Percentiles rank a stretch among this genome's conserved stretches.
Evolutionary conservation across 2,888 invertebrate species (phyloP).

Genomic region (Brachyopa scutellaris): DNA sequence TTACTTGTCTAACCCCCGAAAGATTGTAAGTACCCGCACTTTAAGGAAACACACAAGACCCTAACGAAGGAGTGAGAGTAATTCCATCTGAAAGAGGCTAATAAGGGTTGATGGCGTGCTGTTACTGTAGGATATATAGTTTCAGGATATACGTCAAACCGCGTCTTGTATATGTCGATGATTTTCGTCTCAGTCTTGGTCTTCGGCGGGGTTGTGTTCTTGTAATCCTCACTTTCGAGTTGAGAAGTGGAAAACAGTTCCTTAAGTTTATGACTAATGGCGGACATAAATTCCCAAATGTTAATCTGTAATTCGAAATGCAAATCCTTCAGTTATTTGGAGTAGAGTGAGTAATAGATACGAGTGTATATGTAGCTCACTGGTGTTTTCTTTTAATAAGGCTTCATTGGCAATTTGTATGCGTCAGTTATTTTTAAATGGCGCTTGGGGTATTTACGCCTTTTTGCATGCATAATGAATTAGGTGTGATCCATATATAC

Average conservation of each 20-base stretch:
- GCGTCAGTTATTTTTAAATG: constrained; percentile 52
- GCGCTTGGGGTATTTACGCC: constrained; percentile 7
- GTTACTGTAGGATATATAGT: constrained; percentile 19
- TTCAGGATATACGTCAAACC: constrained; percentile 49
- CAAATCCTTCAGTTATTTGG: constrained; percentile 53
- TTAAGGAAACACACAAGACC: constrained; percentile 31
- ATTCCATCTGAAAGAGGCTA: constrained; percentile 54
- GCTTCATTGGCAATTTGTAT: constrained; percentile 50
- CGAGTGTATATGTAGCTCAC: too few relatives aligned
- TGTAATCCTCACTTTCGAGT: constrained; percentile 35
- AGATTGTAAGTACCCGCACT: constrained; percentile 15
- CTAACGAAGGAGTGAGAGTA: constrained; percentile 30
- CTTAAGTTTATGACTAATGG: constrained; percentile 70
- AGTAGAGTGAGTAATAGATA: constrained; percentile 62
- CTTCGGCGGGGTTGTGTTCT: constrained; percentile 6
- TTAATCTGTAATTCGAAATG: constrained; percentile 68
- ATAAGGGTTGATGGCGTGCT: constrained; percentile 66
- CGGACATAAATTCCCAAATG: constrained; percentile 61
- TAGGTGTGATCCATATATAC: constrained; percentile 2
- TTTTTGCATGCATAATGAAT: constrained; percentile 48
- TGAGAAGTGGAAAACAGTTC: constrained; percentile 19
- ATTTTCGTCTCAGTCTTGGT: constrained; percentile 17
- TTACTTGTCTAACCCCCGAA: not conserved
- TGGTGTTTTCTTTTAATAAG: not conserved
- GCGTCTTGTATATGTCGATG: not conserved